Evolutionary conservation across 2,797 vertebrate genomes (phyloP).

Genomic region (Malurus splendens): DNA sequence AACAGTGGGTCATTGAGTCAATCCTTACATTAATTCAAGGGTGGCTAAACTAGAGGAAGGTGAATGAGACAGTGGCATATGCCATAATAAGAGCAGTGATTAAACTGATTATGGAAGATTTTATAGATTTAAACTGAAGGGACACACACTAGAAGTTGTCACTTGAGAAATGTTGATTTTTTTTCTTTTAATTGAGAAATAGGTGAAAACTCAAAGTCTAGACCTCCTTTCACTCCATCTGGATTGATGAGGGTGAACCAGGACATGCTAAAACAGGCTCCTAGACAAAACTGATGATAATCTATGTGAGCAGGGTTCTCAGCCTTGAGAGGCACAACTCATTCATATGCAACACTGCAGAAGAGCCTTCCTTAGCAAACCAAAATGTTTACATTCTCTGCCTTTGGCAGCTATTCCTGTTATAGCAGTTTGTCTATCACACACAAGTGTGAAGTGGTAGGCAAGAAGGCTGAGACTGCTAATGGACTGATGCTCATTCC

Average conservation of each 20-base stretch:
- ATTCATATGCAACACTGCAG: slow-evolving; percentile 14
- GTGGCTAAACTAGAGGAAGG: not conserved
- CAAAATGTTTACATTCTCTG: slow-evolving; percentile 23
- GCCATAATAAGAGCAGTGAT: not conserved
- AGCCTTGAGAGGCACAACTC: slow-evolving; percentile 11
- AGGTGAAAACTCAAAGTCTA: not conserved
- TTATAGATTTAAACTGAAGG: not conserved
- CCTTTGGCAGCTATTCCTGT: slow-evolving; percentile 32
- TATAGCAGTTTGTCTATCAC: slow-evolving; percentile 36
- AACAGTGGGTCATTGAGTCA: not conserved
- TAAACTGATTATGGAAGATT: not conserved
- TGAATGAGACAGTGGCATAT: not conserved
- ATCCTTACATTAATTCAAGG: not conserved
- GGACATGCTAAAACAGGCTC: not conserved
- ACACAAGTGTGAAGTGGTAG: slow-evolving; percentile 5
- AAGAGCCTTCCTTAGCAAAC: slow-evolving; percentile 17
- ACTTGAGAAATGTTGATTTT: not conserved
- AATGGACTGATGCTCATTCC: not conserved
- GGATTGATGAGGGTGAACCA: not conserved
- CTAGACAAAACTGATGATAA: not conserved
- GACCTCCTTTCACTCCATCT: not conserved
- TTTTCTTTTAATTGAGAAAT: not conserved
- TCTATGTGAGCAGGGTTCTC: not conserved
- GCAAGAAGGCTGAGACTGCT: slow-evolving; percentile 13
- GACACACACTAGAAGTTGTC: not conserved